A percentile compares a stretch with the other conserved stretches of the same genome.
Conservation (phyloP, 2,888 invertebrate genomes). For the Acrocyrtus sp. region DNA sequence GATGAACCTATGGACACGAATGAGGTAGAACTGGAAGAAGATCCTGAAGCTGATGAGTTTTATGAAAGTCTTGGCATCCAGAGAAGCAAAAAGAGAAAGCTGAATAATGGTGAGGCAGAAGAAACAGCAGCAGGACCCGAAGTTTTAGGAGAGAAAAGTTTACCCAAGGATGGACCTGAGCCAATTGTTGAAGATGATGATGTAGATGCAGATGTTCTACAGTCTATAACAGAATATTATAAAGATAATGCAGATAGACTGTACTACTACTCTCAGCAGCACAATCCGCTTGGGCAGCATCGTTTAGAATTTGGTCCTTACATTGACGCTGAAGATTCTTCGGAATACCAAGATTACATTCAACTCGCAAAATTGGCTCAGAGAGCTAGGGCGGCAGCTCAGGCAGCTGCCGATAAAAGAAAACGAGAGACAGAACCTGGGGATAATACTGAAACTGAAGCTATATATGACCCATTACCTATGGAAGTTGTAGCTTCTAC, state of each 20-base stretch:
- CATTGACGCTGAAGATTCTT: slow-evolving; percentile 42
- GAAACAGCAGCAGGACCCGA: background rate
- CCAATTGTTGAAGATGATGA: slow-evolving; percentile 8
- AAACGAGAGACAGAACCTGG: slow-evolving; percentile 30
- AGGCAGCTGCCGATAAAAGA: slow-evolving; percentile 44
- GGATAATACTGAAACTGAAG: slow-evolving; percentile 51
- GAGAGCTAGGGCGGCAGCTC: slow-evolving; percentile 52
- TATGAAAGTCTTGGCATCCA: slow-evolving; percentile 61
- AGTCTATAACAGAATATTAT: slow-evolving; percentile 59
- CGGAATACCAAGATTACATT: slow-evolving; percentile 51
- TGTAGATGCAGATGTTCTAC: slow-evolving; percentile 19
- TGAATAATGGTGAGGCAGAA: slow-evolving; percentile 11
- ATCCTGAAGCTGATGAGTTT: slow-evolving; percentile 58
- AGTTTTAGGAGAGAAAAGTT: background rate
- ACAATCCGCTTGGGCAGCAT: slow-evolving; percentile 53
- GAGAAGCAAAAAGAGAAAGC: slow-evolving; percentile 7
- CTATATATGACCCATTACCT: slow-evolving; percentile 60
- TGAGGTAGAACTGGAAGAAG: slow-evolving; percentile 25
- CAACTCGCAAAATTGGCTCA: slow-evolving; percentile 59
- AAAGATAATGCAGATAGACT: slow-evolving; percentile 47
- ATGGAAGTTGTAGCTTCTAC: slow-evolving; percentile 61
- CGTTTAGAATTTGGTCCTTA: slow-evolving; percentile 57
- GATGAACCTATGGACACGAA: slow-evolving; percentile 33
- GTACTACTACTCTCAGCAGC: slow-evolving; percentile 56
- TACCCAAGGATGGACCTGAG: background rate